Evolutionary conservation across 2,797 vertebrate genomes (phyloP), one percentile per base, ranked within the genome.

Genomic region (Bufotes viridis): DNA sequence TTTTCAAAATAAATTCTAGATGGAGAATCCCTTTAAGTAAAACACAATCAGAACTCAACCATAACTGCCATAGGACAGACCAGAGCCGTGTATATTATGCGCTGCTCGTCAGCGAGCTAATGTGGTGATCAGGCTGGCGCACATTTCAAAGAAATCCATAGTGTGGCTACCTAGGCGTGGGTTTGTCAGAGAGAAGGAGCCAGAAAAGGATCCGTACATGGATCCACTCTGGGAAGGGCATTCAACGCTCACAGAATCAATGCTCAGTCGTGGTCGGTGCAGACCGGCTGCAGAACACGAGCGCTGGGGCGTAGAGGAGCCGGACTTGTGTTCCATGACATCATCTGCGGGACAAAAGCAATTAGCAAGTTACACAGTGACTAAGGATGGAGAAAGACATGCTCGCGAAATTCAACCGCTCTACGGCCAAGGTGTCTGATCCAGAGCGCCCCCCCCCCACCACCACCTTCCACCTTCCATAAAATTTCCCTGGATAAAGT

Each of bases 141-240:
- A 99, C 98, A 98, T 99, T 93, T 99, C 98, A 1, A 99, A 99
- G 95, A 99, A 99, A 94, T 99, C 98, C 98, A 99, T 99, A 90
- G 98, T 99, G 94, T 99, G 98, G 89, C 98, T 99, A 29, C 98
- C 98, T 91, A 98, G 95, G 51, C 98, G 97, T 0, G 96, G 95
- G 0, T 93, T 91, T 0, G 94, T 88, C 60, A 96, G 93, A 0
- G 96, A 91, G 9, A 93, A 91, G 91, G 96, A 97, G 89, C 97
- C 95, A 0, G 94, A 96, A 70, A 98, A 92, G 80, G 97, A 98
- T 49, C 98, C 96, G 0, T 96, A 96, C 85, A 98, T 95, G 5
- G 97, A 97, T 70, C 97, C 95, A 89, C 95, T 96, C 80, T 98
- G 96, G 0, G 94, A 96, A 81, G 92, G 94, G 90, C 91, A 93